Evolutionary conservation across 2,113 vertebrate genomes (phyloP).

Genomic region (Junco hyemalis): DNA sequence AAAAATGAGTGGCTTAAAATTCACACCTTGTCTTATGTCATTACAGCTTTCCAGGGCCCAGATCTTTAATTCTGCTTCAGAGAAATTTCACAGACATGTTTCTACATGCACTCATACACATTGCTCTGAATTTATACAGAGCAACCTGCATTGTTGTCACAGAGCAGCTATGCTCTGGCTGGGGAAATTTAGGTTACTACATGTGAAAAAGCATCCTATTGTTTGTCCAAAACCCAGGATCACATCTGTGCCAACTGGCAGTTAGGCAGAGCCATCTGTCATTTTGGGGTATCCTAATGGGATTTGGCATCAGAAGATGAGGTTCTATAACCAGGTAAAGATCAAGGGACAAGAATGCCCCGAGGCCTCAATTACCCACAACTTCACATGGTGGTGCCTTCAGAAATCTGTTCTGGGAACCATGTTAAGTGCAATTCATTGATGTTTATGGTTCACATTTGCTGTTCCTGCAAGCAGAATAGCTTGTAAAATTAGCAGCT

Average conservation of each 20-base stretch:
- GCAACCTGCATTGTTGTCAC: not conserved
- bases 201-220: constrained; percentile 40
- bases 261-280: constrained; percentile 76
- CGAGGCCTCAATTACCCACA: constrained; percentile 66
- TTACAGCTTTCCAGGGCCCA: not conserved
- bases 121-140: not conserved
- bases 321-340: constrained; percentile 65
- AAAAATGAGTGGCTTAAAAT: not conserved
- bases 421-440: constrained; percentile 13
- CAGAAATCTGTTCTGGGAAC: constrained; percentile 40
- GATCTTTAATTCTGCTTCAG: not conserved
- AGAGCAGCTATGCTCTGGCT: constrained; percentile 5
- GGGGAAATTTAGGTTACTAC: constrained; percentile 73
- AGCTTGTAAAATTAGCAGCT: constrained; percentile 18
- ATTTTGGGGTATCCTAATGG: constrained; percentile 74
- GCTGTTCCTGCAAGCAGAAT: not conserved
- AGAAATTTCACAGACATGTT: not conserved
- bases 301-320: constrained; percentile 71
- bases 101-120: not conserved
- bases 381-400: constrained; percentile 65
- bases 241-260: constrained; percentile 76
- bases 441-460: constrained; percentile 13
- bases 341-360: constrained; percentile 69
- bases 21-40: not conserved
- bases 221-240: constrained; percentile 64